Percentiles rank a stretch among this genome's conserved stretches.
phyloP scores from a whole-genome alignment of 2,797 vertebrate species.

The Sardinella longiceps region DNA sequence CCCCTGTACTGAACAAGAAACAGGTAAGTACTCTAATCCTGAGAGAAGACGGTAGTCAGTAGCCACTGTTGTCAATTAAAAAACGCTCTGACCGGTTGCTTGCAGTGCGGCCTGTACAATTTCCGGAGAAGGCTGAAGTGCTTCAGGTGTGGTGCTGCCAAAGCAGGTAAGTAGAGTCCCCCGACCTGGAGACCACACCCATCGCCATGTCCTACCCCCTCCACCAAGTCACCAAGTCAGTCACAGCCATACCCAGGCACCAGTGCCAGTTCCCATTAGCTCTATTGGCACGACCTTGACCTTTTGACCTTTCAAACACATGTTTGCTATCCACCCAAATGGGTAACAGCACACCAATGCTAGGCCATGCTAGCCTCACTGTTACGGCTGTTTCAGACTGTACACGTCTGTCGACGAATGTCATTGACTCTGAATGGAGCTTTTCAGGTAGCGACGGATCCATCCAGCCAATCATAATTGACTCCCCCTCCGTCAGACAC shows the following conservation, averaged over 20 bases:
- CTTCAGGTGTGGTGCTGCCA: conserved; percentile 98
- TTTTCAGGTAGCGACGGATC: too few relatives aligned
- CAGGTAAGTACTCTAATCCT: conserved; percentile 63
- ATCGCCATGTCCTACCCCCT: conserved; percentile 40
- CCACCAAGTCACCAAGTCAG: conserved; percentile 16
- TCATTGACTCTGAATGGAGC: too few relatives aligned
- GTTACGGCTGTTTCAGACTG: too few relatives aligned
- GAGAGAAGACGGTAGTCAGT: conserved; percentile 12
- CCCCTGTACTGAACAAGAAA: neutral
- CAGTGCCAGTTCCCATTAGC: neutral
- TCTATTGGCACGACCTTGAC: neutral
- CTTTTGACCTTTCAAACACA: neutral
- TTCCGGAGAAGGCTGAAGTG: conserved; percentile 99
- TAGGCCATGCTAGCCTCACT: neutral
- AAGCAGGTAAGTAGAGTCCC: conserved; percentile 87
- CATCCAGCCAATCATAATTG: too few relatives aligned
- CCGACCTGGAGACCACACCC: conserved; percentile 67
- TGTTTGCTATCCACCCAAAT: neutral
- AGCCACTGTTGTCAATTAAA: conserved; percentile 72
- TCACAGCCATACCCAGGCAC: neutral
- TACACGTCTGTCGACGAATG: too few relatives aligned
- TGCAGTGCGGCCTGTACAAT: conserved; percentile 99
- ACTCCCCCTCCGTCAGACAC: too few relatives aligned
- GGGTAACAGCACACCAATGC: neutral
- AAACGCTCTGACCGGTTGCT: conserved; percentile 82